Conservation (phyloP, 2,888 invertebrate species). For the Cybosia mesomella region DNA sequence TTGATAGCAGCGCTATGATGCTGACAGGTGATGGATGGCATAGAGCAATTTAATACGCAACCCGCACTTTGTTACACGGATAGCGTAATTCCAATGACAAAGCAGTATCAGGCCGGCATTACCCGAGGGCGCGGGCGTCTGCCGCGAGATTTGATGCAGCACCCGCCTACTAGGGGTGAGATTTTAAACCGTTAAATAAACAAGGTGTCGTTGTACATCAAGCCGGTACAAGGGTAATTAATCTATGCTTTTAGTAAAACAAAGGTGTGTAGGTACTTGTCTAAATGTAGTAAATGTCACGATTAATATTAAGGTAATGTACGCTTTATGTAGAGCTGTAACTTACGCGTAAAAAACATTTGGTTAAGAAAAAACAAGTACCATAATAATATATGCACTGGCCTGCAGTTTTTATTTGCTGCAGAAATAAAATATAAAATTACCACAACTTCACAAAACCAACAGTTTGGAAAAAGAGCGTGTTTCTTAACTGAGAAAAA, state of each 20-base stretch:
- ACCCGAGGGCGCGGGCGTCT: constrained; percentile 45
- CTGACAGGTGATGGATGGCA: constrained; percentile 64
- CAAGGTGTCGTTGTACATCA: constrained; percentile 45
- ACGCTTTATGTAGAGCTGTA: neutral
- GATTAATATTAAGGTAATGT: neutral
- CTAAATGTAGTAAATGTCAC: constrained; percentile 24
- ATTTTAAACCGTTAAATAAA: constrained; percentile 52
- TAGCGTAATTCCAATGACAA: constrained; percentile 71
- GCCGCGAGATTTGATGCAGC: constrained; percentile 37
- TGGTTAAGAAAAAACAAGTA: neutral
- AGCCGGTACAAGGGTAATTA: constrained; percentile 53
- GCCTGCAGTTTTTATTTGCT: neutral
- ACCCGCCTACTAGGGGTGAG: constrained; percentile 36
- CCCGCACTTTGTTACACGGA: constrained; percentile 64
- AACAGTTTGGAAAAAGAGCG: constrained; percentile 45
- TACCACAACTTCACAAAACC: constrained; percentile 30
- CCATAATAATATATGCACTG: neutral
- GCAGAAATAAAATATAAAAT: constrained; percentile 39
- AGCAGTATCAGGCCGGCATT: constrained; percentile 61
- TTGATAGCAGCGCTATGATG: constrained; percentile 52
- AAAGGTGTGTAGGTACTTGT: constrained; percentile 29
- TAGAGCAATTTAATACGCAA: constrained; percentile 63
- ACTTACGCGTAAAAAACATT: neutral
- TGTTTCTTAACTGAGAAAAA: constrained; percentile 44
- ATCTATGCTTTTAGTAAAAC: constrained; percentile 43